Evolutionary conservation across 2,888 invertebrate species (phyloP).

Genomic region (Ornithoptera alexandrae): DNA sequence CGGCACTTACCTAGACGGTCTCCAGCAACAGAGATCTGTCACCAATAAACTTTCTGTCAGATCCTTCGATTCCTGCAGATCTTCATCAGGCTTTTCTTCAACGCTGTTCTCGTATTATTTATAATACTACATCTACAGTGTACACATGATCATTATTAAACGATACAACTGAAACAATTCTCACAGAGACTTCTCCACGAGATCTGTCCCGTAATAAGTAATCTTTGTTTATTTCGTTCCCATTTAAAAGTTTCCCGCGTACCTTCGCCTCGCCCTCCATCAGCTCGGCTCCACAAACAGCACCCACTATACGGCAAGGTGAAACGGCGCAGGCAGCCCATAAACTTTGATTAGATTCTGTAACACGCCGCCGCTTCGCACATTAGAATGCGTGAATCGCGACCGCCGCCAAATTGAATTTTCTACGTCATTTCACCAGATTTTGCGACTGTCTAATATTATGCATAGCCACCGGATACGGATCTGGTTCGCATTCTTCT

Average conservation of each 20-base stretch:
- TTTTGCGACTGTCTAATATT: conserved; percentile 54
- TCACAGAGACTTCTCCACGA: too few species aligned
- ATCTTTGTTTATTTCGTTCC: neutral
- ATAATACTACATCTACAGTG: too few species aligned
- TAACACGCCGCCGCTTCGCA: conserved; percentile 57
- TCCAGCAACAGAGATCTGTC: too few species aligned
- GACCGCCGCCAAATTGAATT: conserved; percentile 71
- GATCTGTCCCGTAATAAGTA: too few species aligned
- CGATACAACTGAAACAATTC: too few species aligned
- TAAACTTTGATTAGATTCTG: conserved; percentile 78
- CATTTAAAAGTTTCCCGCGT: neutral
- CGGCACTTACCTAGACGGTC: too few species aligned
- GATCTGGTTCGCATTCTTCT: conserved; percentile 37
- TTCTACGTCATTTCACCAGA: conserved; percentile 72
- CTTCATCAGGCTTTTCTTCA: too few species aligned
- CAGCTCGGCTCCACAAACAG: conserved; percentile 27
- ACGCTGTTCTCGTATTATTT: too few species aligned
- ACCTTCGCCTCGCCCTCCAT: conserved; percentile 16
- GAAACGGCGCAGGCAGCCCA: conserved; percentile 64
- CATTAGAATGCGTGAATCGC: conserved; percentile 76
- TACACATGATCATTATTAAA: too few species aligned
- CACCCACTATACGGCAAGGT: conserved; percentile 47
- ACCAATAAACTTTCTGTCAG: too few species aligned
- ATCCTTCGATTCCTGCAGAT: too few species aligned
- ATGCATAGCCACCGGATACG: conserved; percentile 44